phyloP scores from a whole-genome alignment of 2,797 vertebrate genomes.

The Lerista edwardsae region DNA sequence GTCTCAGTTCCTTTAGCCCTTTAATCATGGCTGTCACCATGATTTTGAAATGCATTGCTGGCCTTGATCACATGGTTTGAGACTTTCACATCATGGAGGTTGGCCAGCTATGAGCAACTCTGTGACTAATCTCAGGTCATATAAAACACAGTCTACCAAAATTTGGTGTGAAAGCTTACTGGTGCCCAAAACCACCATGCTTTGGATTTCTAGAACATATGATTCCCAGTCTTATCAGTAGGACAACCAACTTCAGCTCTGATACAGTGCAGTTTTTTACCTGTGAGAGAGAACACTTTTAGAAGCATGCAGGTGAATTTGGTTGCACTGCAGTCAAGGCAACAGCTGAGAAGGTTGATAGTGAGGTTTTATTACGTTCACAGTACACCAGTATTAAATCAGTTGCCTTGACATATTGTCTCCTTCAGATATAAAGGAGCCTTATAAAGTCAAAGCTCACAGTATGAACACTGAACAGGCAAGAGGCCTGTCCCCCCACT shows the following conservation, averaged over 20 bases:
- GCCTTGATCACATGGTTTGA: background rate
- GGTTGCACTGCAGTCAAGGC: background rate
- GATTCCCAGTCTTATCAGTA: background rate
- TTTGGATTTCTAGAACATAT: background rate
- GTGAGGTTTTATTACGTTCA: background rate
- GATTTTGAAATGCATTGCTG: background rate
- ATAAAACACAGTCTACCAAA: background rate
- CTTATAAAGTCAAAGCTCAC: background rate
- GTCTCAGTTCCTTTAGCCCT: background rate
- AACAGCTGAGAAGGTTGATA: background rate
- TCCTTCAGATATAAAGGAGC: background rate
- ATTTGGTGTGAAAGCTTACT: background rate
- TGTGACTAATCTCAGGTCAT: background rate
- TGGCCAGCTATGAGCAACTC: too few species aligned
- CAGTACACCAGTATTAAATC: background rate
- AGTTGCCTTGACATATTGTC: background rate
- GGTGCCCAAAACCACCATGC: background rate
- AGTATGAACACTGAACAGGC: background rate
- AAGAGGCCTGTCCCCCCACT: background rate
- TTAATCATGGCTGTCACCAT: background rate
- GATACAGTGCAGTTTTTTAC: background rate
- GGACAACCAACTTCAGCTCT: background rate
- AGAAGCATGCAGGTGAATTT: background rate
- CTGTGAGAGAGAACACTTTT: background rate
- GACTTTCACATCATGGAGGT: background rate